Evolutionary conservation across 2,888 invertebrate genomes (phyloP).

Genomic region (Protonemura montana): DNA sequence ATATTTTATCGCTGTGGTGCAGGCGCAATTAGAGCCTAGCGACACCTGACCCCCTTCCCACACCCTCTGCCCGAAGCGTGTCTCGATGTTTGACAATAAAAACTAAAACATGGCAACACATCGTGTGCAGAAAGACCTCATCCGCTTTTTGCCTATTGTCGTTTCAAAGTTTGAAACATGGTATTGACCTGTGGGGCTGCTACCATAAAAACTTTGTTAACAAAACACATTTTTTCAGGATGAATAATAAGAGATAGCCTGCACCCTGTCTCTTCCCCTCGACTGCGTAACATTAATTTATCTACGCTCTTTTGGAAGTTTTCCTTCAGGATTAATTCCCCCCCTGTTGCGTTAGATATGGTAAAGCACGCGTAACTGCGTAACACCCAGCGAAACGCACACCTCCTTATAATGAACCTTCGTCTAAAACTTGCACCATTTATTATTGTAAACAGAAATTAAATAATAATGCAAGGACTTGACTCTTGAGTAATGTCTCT

Average conservation of each 20-base stretch:
- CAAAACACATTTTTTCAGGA: slow-evolving; percentile 42
- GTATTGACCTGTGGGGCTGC: slow-evolving; percentile 37
- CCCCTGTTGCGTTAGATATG: slow-evolving; percentile 24
- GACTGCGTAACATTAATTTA: slow-evolving; percentile 38
- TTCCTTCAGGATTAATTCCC: slow-evolving; percentile 38
- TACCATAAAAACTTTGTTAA: slow-evolving; percentile 35
- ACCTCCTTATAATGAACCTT: slow-evolving; percentile 33
- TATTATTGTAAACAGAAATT: slow-evolving; percentile 42
- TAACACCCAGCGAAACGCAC: slow-evolving; percentile 29
- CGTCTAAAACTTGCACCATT: slow-evolving; percentile 38
- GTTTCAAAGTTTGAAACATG: slow-evolving; percentile 29
- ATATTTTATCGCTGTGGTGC: slow-evolving; percentile 1
- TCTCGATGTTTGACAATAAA: background rate
- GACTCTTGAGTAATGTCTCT: slow-evolving; percentile 38
- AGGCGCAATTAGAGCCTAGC: background rate
- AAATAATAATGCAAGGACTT: slow-evolving; percentile 39
- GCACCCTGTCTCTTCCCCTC: slow-evolving; percentile 36
- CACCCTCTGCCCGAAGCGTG: background rate
- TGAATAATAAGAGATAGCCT: slow-evolving; percentile 40
- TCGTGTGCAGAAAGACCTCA: background rate
- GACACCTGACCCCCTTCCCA: background rate
- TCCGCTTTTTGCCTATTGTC: slow-evolving; percentile 22
- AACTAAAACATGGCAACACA: background rate
- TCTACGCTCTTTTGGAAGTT: slow-evolving; percentile 41
- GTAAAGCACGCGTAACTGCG: background rate